Evolutionary conservation across 2,113 vertebrate genomes (phyloP).

Genomic region (Oxygymnocypris stewartii): DNA sequence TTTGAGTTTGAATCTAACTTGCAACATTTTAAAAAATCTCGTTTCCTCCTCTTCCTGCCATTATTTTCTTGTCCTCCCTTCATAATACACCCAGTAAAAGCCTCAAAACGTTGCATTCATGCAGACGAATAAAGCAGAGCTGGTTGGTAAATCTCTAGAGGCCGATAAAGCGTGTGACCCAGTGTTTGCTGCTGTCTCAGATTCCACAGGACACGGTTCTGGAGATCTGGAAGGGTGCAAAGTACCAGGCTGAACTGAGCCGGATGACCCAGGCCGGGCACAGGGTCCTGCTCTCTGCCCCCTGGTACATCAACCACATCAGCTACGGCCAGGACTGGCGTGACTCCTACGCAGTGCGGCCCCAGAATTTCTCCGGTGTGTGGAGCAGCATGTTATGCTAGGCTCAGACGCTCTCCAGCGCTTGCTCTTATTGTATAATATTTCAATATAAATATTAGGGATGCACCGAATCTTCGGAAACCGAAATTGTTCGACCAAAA

Average conservation of each 20-base stretch:
- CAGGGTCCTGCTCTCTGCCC: constrained; percentile 80
- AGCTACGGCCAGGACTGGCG: constrained; percentile 84
- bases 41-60: neutral
- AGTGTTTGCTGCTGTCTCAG: constrained; percentile 63
- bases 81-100: too few relatives aligned
- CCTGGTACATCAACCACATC: constrained; percentile 88
- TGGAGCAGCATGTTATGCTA: constrained; percentile 47
- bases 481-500: too few relatives aligned
- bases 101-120: neutral
- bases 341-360: constrained; percentile 76
- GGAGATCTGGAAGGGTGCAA: constrained; percentile 83
- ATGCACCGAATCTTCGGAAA: too few relatives aligned
- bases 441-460: too few relatives aligned
- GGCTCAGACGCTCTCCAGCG: neutral
- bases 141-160: neutral
- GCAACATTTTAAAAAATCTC: neutral
- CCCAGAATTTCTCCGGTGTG: constrained; percentile 78
- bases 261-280: constrained; percentile 79
- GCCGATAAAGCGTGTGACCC: neutral
- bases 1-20: neutral
- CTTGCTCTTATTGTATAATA: neutral
- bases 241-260: constrained; percentile 72
- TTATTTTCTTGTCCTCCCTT: neutral
- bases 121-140: neutral
- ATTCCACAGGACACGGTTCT: constrained; percentile 81